Evolutionary conservation across 2,888 invertebrate species (phyloP), one percentile per base, ranked within the genome.

Genomic region (Itoplectis maculator): DNA sequence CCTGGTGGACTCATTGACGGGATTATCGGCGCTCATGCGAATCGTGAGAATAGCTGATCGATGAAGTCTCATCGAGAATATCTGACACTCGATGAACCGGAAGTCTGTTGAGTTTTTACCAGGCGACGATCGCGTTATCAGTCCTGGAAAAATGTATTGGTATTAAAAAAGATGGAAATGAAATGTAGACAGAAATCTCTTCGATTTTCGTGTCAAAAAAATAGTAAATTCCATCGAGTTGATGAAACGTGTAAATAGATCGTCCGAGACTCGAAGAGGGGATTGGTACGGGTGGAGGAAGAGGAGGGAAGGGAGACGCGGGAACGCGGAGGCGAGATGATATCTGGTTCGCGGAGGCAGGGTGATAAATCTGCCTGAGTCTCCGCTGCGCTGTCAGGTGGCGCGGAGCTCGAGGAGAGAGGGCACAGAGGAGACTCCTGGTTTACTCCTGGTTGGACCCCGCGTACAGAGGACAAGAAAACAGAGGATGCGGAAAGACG

Each of bases 341-440:
- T 92, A 92, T 92, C 92, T 92, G 87, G 88, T 87, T 87, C 88
- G 86, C 85, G 88, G 85, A 88, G 89, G 87, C 87, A 87, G 87
- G 87, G 90, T 91, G 92, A 92, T 92, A 92, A 92, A 92, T 92
- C 90, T 88, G 88, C 81, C 77, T 77, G 88, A 68, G 65, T 66
- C 79, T 63, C 70, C 85, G n/a, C n/a, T n/a, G 79, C 76, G 86
- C 86, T 89, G 90, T 90, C 90, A 89, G 90, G 88, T 89, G 88
- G 87, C 85, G 84, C 72, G 45, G 37, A 56, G 69, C 70, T 56
- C 79, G 35, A 23, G 18, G n/a, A 51, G 15, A 20, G 56, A 66
- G 66, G 56, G 37, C 29, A 79, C 68, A 68, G n/a, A 79, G 69
- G 74, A 42, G 29, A 23, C 56, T 51, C 59, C n/a, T n/a, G n/a